Evolutionary conservation across 2,888 invertebrate species (phyloP).

Genomic region (Ectemnius cavifrons): DNA sequence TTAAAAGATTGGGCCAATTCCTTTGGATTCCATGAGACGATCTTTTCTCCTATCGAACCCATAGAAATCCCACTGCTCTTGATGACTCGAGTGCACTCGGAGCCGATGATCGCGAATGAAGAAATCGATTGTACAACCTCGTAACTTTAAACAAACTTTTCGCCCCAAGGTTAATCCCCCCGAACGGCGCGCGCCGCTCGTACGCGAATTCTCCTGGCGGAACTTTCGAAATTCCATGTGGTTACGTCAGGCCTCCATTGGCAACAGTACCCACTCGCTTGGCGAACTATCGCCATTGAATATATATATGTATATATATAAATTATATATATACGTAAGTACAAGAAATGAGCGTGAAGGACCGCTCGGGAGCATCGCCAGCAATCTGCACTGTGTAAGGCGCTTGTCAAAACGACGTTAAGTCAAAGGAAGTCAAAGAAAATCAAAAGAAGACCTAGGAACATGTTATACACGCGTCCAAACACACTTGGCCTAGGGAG

Average conservation of each 20-base stretch:
- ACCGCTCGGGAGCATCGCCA: slow-evolving; percentile 6
- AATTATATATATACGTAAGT: neutral
- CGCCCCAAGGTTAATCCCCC: slow-evolving; percentile 46
- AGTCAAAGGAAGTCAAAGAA: slow-evolving; percentile 9
- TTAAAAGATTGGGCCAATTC: neutral
- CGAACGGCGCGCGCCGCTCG: slow-evolving; percentile 16
- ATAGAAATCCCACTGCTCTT: neutral
- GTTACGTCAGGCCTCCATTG: slow-evolving; percentile 42
- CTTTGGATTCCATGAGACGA: neutral
- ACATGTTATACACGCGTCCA: neutral
- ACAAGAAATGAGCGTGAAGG: slow-evolving; percentile 18
- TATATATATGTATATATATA: no score
- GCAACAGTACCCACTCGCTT: neutral
- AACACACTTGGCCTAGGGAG: neutral
- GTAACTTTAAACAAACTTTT: slow-evolving; percentile 38
- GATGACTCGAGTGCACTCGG: neutral
- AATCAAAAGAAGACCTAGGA: neutral
- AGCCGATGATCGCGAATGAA: slow-evolving; percentile 21
- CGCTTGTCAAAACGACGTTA: slow-evolving; percentile 17
- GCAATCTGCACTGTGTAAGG: neutral
- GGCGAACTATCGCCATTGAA: slow-evolving; percentile 28
- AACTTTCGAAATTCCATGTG: slow-evolving; percentile 56
- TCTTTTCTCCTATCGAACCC: neutral
- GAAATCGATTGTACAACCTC: slow-evolving; percentile 32
- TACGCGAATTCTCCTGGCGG: slow-evolving; percentile 42